Evolutionary conservation across 1,140 invertebrate species (phyloP).

Genomic region (Glossosoma conforme): DNA sequence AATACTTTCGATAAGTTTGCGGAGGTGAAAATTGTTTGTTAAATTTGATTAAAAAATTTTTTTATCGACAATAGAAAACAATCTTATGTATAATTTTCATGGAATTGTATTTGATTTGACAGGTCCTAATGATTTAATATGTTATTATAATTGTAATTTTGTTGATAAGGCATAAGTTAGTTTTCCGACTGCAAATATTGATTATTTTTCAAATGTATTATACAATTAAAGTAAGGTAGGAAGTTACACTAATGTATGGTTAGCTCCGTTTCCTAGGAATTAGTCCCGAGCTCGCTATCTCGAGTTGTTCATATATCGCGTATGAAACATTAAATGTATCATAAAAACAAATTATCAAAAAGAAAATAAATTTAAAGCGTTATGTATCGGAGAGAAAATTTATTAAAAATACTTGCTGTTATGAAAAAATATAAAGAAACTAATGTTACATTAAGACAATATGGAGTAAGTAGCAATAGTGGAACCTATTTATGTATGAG

Average conservation of each 20-base stretch:
- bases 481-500: constrained; percentile 30
- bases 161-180: constrained; percentile 21
- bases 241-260: constrained; percentile 26
- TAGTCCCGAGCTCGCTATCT: constrained; percentile 24
- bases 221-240: constrained; percentile 21
- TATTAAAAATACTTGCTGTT: constrained; percentile 29
- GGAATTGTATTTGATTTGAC: constrained; percentile 8
- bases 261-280: constrained; percentile 29
- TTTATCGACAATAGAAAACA: background rate
- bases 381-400: no score
- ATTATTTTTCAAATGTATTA: constrained; percentile 32
- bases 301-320: constrained; percentile 11
- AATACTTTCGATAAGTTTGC: no score
- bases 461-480: constrained; percentile 30
- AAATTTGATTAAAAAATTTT: no score
- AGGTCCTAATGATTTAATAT: constrained; percentile 16
- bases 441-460: constrained; percentile 32
- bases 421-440: constrained; percentile 22
- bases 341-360: constrained; percentile 27
- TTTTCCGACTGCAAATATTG: constrained; percentile 28
- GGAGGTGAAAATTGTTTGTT: no score
- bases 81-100: background rate
- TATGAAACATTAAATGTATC: constrained; percentile 22
- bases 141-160: no score
- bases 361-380: constrained; percentile 31